Evolutionary conservation across 1,140 invertebrate genomes (phyloP).

Genomic region (Delia radicum): DNA sequence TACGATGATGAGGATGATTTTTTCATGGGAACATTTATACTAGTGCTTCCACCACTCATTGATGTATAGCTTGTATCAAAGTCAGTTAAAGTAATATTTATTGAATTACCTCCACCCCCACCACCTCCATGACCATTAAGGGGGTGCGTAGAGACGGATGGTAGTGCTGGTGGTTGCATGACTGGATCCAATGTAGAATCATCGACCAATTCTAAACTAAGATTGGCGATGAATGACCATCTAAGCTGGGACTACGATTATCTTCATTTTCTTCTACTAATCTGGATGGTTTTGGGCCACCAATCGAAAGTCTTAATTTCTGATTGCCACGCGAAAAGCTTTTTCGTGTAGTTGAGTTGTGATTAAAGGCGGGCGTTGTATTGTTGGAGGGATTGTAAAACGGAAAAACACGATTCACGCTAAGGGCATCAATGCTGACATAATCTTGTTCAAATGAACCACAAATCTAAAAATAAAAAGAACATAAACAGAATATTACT

Average conservation of each 20-base stretch:
- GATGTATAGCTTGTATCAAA: conserved; percentile 13
- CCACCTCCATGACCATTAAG: conserved; percentile 24
- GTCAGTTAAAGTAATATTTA: conserved; percentile 25
- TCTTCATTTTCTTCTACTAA: conserved; percentile 47
- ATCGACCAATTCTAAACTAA: conserved; percentile 49
- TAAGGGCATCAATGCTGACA: conserved; percentile 49
- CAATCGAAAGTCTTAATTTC: conserved; percentile 45
- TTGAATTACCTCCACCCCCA: no score
- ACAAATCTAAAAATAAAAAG: conserved; percentile 40
- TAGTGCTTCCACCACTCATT: not conserved
- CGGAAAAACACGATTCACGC: conserved; percentile 47
- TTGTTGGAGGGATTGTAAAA: conserved; percentile 51
- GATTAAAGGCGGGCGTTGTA: conserved; percentile 56
- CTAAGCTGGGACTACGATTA: conserved; percentile 37
- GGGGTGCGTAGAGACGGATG: not conserved
- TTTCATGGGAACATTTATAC: conserved; percentile 2
- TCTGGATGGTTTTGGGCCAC: conserved; percentile 40
- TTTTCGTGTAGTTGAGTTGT: conserved; percentile 67
- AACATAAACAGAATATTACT: not conserved
- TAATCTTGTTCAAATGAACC: conserved; percentile 49
- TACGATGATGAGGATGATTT: conserved; percentile 24
- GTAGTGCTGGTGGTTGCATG: not conserved
- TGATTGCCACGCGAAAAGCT: conserved; percentile 64
- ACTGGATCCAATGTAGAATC: conserved; percentile 30
- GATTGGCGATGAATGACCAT: conserved; percentile 43